These are phyloP conservation scores for Rotaria magnacalcarata DNA, from an alignment of 2,888 invertebrate species.

Conservation along the genomic window DNA sequence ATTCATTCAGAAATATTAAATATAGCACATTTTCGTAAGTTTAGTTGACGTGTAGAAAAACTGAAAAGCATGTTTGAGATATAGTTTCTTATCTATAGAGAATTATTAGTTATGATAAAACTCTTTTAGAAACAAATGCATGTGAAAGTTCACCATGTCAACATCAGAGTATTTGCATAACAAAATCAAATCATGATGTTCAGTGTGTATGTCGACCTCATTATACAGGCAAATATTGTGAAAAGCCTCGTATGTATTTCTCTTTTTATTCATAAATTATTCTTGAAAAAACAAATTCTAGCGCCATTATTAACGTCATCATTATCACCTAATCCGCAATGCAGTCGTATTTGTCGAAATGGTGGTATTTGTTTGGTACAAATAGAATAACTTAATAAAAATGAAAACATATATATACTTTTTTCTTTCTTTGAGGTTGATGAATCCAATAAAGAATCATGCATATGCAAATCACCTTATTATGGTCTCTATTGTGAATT, in stretches of 20 bases:
- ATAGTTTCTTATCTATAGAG: background rate
- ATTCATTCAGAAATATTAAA: conserved; percentile 5
- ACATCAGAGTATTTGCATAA: conserved; percentile 36
- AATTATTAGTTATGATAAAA: too few relatives aligned
- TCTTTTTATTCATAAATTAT: background rate
- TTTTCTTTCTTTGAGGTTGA: background rate
- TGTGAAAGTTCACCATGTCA: conserved; percentile 42
- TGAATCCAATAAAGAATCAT: conserved; percentile 41
- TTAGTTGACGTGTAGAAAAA: background rate
- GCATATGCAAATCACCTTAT: conserved; percentile 41
- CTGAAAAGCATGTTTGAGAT: background rate
- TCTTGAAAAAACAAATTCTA: background rate
- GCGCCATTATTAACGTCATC: background rate
- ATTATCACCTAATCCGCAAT: background rate
- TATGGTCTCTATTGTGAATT: conserved; percentile 42
- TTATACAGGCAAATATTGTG: conserved; percentile 40
- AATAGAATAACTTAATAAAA: background rate
- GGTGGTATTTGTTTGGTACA: conserved; percentile 38
- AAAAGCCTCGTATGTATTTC: background rate
- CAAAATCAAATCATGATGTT: background rate
- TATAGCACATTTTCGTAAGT: conserved; percentile 19
- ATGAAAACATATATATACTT: background rate
- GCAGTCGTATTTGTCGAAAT: conserved; percentile 37
- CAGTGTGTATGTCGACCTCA: conserved; percentile 39
- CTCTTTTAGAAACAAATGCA: conserved; percentile 26